phyloP scores from a whole-genome alignment of 2,113 vertebrate species.

The Pseudorasbora parva region DNA sequence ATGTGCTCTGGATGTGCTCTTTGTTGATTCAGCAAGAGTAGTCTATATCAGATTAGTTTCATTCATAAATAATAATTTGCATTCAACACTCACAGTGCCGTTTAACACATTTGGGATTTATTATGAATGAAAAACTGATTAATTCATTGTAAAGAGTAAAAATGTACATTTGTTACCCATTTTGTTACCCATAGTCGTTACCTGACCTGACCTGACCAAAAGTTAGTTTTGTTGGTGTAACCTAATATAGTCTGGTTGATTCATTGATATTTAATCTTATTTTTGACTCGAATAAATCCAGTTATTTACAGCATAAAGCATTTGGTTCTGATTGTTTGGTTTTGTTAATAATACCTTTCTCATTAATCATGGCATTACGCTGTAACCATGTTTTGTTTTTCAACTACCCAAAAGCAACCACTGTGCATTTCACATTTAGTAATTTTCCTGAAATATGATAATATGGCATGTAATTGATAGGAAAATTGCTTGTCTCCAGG shows the following conservation, averaged over 20 bases:
- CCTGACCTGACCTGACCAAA: background rate
- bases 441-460: constrained; percentile 23
- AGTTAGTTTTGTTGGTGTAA: background rate
- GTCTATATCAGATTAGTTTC: background rate
- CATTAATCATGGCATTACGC: constrained; percentile 1
- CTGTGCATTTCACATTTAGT: background rate
- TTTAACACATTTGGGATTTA: background rate
- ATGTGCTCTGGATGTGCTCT: background rate
- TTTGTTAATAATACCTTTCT: constrained; percentile 11
- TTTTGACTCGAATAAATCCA: background rate
- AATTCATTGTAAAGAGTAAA: background rate
- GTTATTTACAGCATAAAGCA: background rate
- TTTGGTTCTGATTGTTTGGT: background rate
- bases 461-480: constrained; percentile 7
- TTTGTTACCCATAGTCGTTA: background rate
- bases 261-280: background rate
- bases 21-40: background rate
- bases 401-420: constrained; percentile 14
- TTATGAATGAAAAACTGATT: background rate
- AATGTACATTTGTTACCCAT: background rate
- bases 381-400: constrained; percentile 25
- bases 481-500: constrained; percentile 30
- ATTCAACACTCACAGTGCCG: background rate
- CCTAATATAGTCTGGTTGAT: background rate
- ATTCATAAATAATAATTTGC: constrained; percentile 1